Base-by-base conservation (phyloP, 1,140 invertebrate genomes). In the Nasonia longicornis region DNA sequence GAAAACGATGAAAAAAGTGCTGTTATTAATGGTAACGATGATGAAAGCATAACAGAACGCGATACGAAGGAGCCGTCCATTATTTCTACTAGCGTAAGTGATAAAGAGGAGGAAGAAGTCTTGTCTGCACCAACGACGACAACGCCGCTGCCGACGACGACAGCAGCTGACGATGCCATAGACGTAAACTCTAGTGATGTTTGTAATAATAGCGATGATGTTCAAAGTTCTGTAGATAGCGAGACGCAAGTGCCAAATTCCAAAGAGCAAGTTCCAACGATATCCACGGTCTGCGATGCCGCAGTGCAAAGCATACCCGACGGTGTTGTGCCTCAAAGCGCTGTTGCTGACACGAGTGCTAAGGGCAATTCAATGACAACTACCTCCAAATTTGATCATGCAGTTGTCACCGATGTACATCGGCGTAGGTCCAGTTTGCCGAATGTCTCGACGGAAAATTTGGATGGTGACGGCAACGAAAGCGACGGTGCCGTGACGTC, bases 221-320 rank as follows among this genome's bases (percentile, higher is more conserved):
- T 89, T 88, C 87, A 89, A 89, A 89, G 87, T 89, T 87, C 87
- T 89, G 85, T 90, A 89, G 87, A 89, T 88, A 91, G 90, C 86
- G 87, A 86, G 89, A 92, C 86, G 87, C 90, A 92, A 91, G 91
- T 92, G 88, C 91, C 92, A 88, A 92, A 91, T 88, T 82, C 91
- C 85, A 91, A 92, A 83, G 92, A 93, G 84, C 94, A 94, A 91
- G 94, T 94, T 83, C 92, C 93, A 87, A 94, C 94, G 84, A 95
- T 95, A 91, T 94, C 94, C 83, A 94, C 94, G 85, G 94, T 94
- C 87, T 94, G 94, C 92, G 94, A 95, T 92, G 91, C 91, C 87
- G 91, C 89, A 45, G 66, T 20, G 12, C 48, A 91, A 88, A 89
- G 83, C 88, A 87, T 89, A 86, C 84, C 87, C 87, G 89, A 89